These are phyloP conservation scores for Anticlea derivata DNA, from an alignment of 2,888 invertebrate genomes.

Conservation along the genomic window DNA sequence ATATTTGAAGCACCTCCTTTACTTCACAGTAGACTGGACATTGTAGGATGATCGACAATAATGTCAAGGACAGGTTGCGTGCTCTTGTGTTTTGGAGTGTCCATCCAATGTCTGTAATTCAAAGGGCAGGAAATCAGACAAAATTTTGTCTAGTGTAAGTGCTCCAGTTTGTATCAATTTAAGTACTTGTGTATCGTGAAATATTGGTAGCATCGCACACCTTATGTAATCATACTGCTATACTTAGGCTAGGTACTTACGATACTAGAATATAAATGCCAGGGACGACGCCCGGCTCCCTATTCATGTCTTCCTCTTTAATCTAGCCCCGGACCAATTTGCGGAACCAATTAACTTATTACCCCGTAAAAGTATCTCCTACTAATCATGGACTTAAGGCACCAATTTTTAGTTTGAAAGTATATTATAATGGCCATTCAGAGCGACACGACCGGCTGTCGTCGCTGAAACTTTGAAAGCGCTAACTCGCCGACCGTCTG, in stretches of 20 bases:
- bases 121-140: neutral
- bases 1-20: slow-evolving; percentile 15
- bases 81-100: too few species aligned
- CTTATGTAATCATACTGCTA: too few species aligned
- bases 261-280: too few species aligned
- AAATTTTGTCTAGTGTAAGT: neutral
- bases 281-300: too few species aligned
- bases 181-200: too few species aligned
- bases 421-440: slow-evolving; percentile 54
- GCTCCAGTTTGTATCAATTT: neutral
- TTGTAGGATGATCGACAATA: slow-evolving; percentile 16
- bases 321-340: slow-evolving; percentile 14
- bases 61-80: neutral
- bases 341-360: slow-evolving; percentile 27
- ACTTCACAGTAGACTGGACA: slow-evolving; percentile 3
- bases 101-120: neutral
- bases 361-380: slow-evolving; percentile 30
- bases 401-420: slow-evolving; percentile 46
- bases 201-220: too few species aligned
- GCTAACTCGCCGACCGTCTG: slow-evolving; percentile 46
- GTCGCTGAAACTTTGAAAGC: slow-evolving; percentile 47
- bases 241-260: too few species aligned
- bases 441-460: slow-evolving; percentile 49
- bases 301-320: too few species aligned
- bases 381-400: slow-evolving; percentile 41